Base-by-base conservation (phyloP, 2,113 vertebrate genomes). In the Dascyllus trimaculatus region DNA sequence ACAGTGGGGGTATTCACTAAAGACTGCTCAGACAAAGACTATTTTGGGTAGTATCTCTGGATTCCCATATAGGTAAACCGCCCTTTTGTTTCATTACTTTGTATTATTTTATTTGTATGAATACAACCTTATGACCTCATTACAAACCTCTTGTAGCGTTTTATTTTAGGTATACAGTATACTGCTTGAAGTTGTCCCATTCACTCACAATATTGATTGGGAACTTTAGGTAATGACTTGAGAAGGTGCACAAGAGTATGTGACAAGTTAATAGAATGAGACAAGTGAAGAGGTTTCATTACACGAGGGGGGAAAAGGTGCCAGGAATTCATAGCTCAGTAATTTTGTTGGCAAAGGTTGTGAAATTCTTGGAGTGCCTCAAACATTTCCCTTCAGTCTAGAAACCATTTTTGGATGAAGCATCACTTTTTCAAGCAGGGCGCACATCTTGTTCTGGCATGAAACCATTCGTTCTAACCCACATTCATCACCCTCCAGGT, bases 11-110 rank as follows among this genome's bases (percentile, higher is more conserved):
- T 56, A 48, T 85, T 85, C 52, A 74, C 73, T 57, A 51, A 75
- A 77, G 76, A 79, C 76, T 21, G 68, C 63, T 40, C 71, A 67
- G 84, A 80, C 35, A 78, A 80, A 86, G 72, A 65, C 29, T 38
- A 1, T 53, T 62, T 3, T 4, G 49, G 52, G 52, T 64, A 40
- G 58, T 11, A 49, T 71, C 21, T 57, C 10, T 22, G 5, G 45
- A 60, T 24, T 35, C 69, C 0, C 19, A 60, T 5, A 19, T 0
- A 29, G 56, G 13, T 5, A 24, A 59, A 49, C 17, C 21, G 32
- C 21, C 5, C 15, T 17, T 43, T 29, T 48, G 35, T 68, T 67
- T 53, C 19, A n/a, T 29, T 17, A 35, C 19, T 10, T 22, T 29
- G 21, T 51, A 59, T 24, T 58, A 22, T 51, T 71, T n/a, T 65